phyloP scores from a whole-genome alignment of 2,797 vertebrate genomes.

The Petrocephalus sullivani region DNA sequence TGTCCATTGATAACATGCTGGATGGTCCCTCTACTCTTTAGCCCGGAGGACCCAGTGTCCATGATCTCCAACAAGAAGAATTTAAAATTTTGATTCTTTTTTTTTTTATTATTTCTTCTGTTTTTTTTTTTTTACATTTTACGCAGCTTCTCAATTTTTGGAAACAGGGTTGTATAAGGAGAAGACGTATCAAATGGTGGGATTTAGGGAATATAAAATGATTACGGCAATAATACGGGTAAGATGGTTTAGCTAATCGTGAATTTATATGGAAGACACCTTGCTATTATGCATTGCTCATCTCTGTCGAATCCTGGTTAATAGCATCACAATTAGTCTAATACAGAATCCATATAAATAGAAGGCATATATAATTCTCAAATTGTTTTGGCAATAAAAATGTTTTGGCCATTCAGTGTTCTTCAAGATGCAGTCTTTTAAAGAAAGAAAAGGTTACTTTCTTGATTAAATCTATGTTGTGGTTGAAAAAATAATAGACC shows the following conservation, averaged over 20 bases:
- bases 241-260: neutral
- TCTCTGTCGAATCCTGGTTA: neutral
- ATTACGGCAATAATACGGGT: neutral
- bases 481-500: slow-evolving; percentile 30
- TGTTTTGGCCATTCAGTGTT: neutral
- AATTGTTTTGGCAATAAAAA: neutral
- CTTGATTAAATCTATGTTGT: slow-evolving; percentile 16
- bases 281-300: neutral
- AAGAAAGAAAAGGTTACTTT: slow-evolving; percentile 18
- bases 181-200: neutral
- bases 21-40: neutral
- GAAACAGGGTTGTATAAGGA: neutral
- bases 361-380: slow-evolving; percentile 3
- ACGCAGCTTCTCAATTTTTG: neutral
- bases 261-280: neutral
- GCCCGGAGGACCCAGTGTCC: neutral
- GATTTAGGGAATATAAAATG: neutral
- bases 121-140: neutral
- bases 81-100: neutral
- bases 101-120: neutral
- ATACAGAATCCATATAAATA: neutral
- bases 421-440: neutral
- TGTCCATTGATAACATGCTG: neutral
- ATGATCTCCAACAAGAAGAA: neutral
- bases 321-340: neutral